Conservation (phyloP, 2,113 vertebrate species). For the Anarhynchus alexandrinus region DNA sequence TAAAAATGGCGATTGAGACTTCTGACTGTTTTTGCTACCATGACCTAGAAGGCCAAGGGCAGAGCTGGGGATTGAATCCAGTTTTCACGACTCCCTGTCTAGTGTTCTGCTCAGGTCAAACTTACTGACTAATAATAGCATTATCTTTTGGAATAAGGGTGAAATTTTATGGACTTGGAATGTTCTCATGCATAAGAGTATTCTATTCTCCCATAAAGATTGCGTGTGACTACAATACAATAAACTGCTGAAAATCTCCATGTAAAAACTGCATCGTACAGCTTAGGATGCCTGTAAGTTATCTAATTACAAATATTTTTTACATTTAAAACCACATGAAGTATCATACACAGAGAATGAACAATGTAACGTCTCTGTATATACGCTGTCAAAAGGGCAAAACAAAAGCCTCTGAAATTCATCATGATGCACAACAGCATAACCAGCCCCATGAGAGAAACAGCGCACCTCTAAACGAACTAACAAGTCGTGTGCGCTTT, state of each 20-base stretch:
- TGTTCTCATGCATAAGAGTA: neutral
- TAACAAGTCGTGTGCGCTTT: rapidly evolving
- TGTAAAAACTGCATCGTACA: neutral
- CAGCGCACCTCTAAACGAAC: neutral
- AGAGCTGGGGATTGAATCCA: neutral
- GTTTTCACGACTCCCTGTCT: neutral
- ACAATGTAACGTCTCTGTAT: neutral
- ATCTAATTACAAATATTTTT: neutral
- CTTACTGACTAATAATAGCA: neutral
- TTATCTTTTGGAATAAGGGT: neutral
- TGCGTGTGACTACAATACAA: rapidly evolving
- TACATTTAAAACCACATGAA: neutral
- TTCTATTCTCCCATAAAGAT: neutral
- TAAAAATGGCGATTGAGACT: neutral
- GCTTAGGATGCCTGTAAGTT: neutral
- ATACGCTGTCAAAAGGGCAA: neutral
- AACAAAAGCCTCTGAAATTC: neutral
- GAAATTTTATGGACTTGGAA: neutral
- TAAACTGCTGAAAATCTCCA: neutral
- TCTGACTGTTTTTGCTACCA: neutral
- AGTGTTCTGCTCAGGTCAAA: neutral
- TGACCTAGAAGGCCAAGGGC: neutral
- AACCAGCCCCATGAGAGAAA: neutral
- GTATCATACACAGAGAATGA: neutral
- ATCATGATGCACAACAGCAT: neutral